These are phyloP conservation scores for Danio jaintianensis DNA, from an alignment of 2,797 vertebrate species.

Conservation along the genomic window DNA sequence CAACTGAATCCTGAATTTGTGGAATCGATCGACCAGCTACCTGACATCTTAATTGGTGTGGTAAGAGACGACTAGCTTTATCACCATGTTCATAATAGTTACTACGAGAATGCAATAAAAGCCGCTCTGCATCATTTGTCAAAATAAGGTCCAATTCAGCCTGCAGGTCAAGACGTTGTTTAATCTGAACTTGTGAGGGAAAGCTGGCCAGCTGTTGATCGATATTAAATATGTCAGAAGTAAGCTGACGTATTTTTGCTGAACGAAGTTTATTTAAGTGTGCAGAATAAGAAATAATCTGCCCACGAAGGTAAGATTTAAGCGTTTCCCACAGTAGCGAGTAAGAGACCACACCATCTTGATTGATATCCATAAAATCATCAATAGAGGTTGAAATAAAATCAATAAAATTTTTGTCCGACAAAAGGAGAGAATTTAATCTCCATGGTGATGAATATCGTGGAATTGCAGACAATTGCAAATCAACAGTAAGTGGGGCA, in stretches of 20 bases:
- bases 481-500: not conserved
- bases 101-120: not conserved
- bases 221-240: not conserved
- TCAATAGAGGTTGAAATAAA: too few relatives aligned
- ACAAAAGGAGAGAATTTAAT: not conserved
- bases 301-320: not conserved
- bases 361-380: too few relatives aligned
- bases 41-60: not conserved
- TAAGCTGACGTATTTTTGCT: not conserved
- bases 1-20: not conserved
- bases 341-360: too few relatives aligned
- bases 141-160: conserved; percentile 10
- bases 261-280: not conserved
- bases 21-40: not conserved
- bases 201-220: not conserved
- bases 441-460: conserved; percentile 3
- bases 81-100: not conserved
- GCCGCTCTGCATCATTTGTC: not conserved
- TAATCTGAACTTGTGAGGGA: not conserved
- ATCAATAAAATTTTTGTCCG: not conserved
- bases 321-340: not conserved
- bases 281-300: not conserved
- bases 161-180: not conserved
- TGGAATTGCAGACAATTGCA: not conserved
- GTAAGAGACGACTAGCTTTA: not conserved